These are phyloP conservation scores for Mormoops blainvillei DNA, from an alignment of 2,113 vertebrate genomes.

Conservation along the genomic window DNA sequence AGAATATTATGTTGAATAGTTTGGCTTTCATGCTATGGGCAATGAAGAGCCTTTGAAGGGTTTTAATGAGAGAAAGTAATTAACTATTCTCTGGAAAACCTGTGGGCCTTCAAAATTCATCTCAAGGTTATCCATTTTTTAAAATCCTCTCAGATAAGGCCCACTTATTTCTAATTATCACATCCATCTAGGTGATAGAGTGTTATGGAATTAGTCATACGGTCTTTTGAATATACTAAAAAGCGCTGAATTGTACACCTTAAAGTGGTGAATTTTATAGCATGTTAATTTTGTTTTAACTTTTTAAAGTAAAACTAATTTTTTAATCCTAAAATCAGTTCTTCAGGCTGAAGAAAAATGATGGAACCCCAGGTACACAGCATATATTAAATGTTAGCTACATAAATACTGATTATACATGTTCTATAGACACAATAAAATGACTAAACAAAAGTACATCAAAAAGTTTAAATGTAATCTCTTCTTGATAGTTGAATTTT, in stretches of 20 bases:
- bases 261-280: neutral
- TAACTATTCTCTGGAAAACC: slow-evolving; percentile 8
- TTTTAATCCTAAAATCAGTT: slow-evolving; percentile 1
- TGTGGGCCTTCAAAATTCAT: neutral
- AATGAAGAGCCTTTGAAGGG: neutral
- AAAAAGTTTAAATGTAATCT: slow-evolving; percentile 26
- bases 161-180: neutral
- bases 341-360: neutral
- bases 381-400: neutral
- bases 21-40: neutral
- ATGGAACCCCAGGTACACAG: neutral
- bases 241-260: neutral
- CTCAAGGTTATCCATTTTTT: neutral
- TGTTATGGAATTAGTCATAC: neutral
- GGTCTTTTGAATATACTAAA: neutral
- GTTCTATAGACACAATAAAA: neutral
- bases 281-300: neutral
- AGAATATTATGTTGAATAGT: neutral
- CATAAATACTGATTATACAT: neutral
- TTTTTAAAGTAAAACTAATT: neutral
- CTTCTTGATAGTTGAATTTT: neutral
- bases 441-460: slow-evolving; percentile 10
- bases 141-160: neutral
- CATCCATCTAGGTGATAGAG: neutral
- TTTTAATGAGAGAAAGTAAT: neutral